phyloP scores from a whole-genome alignment of 2,888 invertebrate genomes.

The Habrosyne pyritoides region DNA sequence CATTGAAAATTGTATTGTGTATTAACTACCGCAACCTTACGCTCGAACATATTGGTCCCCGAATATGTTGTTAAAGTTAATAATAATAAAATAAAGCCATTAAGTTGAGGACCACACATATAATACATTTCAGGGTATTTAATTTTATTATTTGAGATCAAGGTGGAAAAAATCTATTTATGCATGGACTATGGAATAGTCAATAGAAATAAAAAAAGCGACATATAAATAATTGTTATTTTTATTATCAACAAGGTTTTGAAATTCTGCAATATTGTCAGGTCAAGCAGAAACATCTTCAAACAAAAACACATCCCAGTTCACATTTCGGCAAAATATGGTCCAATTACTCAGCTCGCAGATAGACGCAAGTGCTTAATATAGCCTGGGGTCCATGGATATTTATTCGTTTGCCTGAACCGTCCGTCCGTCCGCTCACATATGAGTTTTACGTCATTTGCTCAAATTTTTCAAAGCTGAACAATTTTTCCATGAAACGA shows the following conservation, averaged over 20 bases:
- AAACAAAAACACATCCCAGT: neutral
- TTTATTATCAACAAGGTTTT: too few relatives aligned
- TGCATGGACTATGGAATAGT: too few relatives aligned
- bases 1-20: too few relatives aligned
- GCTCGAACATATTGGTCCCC: too few relatives aligned
- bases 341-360: conserved; percentile 53
- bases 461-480: conserved; percentile 72
- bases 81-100: too few relatives aligned
- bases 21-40: too few relatives aligned
- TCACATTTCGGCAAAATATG: conserved; percentile 32
- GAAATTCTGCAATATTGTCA: neutral
- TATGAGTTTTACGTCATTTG: conserved; percentile 79
- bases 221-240: too few relatives aligned
- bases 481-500: conserved; percentile 65
- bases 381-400: conserved; percentile 47
- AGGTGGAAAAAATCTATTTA: too few relatives aligned
- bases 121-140: too few relatives aligned
- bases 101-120: too few relatives aligned
- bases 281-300: neutral
- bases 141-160: too few relatives aligned
- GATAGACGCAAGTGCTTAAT: conserved; percentile 51
- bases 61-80: too few relatives aligned
- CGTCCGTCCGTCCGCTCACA: conserved; percentile 43
- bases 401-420: conserved; percentile 47
- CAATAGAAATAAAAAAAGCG: neutral